phyloP scores from a whole-genome alignment of 64 coral and sea anemone genomes.

The Catalaphyllia jardinei region DNA sequence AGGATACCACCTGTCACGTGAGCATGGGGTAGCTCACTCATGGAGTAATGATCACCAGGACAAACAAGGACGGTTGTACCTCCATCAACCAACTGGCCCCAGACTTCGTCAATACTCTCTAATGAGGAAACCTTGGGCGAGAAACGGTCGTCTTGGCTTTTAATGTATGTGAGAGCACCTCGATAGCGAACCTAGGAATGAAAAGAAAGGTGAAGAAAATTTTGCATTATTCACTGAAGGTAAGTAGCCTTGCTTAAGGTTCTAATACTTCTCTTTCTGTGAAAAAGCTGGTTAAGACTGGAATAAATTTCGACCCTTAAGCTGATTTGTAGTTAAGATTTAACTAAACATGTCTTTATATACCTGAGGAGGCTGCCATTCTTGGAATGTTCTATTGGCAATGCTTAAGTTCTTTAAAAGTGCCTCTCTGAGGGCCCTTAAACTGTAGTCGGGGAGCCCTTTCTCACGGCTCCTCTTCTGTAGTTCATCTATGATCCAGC shows the following conservation, averaged over 20 bases:
- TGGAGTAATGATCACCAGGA: slow-evolving; percentile 45
- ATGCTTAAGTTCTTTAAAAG: background rate
- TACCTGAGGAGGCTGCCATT: slow-evolving; percentile 47
- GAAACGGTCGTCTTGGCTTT: slow-evolving; percentile 11
- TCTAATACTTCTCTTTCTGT: too few species aligned
- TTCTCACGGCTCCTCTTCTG: slow-evolving; percentile 9
- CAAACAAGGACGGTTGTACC: slow-evolving; percentile 30
- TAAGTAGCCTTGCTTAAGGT: too few species aligned
- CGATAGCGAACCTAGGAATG: background rate
- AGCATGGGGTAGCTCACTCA: slow-evolving; percentile 30
- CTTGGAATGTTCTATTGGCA: background rate
- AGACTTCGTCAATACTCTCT: background rate
- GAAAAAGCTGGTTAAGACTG: too few species aligned
- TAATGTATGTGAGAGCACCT: slow-evolving; percentile 5
- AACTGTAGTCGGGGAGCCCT: background rate
- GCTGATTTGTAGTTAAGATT: too few species aligned
- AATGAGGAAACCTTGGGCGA: background rate
- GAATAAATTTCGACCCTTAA: too few species aligned
- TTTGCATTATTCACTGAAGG: too few species aligned
- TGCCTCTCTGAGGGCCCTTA: slow-evolving; percentile 3
- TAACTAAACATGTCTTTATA: background rate
- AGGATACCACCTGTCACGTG: background rate
- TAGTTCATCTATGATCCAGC: slow-evolving; percentile 15
- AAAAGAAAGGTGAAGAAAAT: too few species aligned
- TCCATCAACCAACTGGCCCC: slow-evolving; percentile 20